Conservation (phyloP, 2,888 invertebrate species). For the Phengaris alcon region DNA sequence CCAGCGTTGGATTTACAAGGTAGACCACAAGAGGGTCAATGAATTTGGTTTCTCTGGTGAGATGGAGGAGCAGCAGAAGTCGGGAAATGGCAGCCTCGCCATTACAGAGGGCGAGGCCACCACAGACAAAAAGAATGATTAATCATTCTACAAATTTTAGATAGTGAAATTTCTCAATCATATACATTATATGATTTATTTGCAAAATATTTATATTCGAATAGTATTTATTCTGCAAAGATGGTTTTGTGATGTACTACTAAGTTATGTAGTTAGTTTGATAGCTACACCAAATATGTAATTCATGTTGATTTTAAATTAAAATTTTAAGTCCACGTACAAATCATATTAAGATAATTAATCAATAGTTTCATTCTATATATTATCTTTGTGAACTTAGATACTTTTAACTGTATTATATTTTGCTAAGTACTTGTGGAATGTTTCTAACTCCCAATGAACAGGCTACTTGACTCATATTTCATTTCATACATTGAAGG, state of each 20-base stretch:
- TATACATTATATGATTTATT: constrained; percentile 28
- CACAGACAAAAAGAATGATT: constrained; percentile 72
- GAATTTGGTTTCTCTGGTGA: constrained; percentile 99
- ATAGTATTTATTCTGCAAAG: constrained; percentile 27
- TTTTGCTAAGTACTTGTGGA: neutral
- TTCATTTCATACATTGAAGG: no score
- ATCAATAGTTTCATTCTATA: constrained; percentile 3
- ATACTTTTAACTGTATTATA: neutral
- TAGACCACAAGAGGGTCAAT: constrained; percentile 95
- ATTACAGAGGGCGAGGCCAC: constrained; percentile 57
- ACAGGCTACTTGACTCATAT: no score
- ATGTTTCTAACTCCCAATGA: neutral
- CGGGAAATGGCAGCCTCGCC: constrained; percentile 56
- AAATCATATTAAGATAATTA: constrained; percentile 20
- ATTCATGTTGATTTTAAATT: constrained; percentile 22
- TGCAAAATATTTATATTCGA: constrained; percentile 30
- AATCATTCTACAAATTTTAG: constrained; percentile 42
- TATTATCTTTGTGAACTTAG: neutral
- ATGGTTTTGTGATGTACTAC: constrained; percentile 14
- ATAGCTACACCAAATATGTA: constrained; percentile 14
- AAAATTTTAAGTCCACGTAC: constrained; percentile 23
- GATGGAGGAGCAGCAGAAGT: constrained; percentile 83
- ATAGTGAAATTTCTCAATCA: constrained; percentile 37
- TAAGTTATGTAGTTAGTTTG: neutral
- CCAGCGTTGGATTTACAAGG: constrained; percentile 99